Conservation (phyloP, 2,888 invertebrate species). For the Teleiodes luculella region DNA sequence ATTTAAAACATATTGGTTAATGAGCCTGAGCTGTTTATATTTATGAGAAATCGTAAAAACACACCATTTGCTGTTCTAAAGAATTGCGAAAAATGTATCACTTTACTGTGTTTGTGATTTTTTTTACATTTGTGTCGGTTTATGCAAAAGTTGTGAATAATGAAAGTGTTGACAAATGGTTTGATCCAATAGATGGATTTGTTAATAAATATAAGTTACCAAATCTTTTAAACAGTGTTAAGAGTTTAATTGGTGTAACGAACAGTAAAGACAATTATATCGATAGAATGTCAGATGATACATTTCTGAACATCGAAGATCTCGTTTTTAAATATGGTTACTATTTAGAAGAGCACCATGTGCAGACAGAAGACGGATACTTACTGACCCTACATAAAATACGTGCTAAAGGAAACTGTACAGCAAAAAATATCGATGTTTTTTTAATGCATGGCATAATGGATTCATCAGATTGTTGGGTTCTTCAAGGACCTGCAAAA, state of each 20-base stretch:
- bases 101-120: background rate
- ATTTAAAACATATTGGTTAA: background rate
- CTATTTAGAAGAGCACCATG: conserved; percentile 45
- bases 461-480: conserved; percentile 85
- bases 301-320: conserved; percentile 41
- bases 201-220: background rate
- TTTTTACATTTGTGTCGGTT: background rate
- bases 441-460: conserved; percentile 90
- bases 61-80: too few relatives aligned
- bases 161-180: background rate
- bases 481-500: conserved; percentile 81
- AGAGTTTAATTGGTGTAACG: background rate
- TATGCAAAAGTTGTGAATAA: background rate
- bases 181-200: background rate
- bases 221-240: background rate
- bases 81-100: background rate
- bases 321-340: conserved; percentile 46
- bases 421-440: conserved; percentile 55
- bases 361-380: conserved; percentile 55
- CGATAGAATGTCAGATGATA: conserved; percentile 36
- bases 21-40: background rate
- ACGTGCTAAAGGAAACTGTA: conserved; percentile 25
- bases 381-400: conserved; percentile 53
- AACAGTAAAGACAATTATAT: background rate
- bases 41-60: too few relatives aligned